Evolutionary conservation across 2,888 invertebrate species (phyloP).

Genomic region (Prosopocoilus inquinatus): DNA sequence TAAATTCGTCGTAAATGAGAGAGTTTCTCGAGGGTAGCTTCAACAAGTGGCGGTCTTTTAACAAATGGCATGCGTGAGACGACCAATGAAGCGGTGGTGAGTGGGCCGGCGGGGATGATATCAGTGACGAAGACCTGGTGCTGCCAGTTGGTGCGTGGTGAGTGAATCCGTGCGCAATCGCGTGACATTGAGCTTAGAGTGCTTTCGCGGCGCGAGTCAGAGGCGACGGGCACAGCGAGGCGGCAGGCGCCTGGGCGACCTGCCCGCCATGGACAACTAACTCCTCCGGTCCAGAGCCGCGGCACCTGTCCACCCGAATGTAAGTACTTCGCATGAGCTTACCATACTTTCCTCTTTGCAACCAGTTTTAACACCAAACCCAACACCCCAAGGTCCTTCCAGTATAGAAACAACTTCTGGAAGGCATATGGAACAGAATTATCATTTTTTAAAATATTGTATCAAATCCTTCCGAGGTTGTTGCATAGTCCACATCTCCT

Average conservation of each 20-base stretch:
- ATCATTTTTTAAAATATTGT: too few relatives aligned
- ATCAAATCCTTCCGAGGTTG: too few relatives aligned
- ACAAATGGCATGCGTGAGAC: conserved; percentile 43
- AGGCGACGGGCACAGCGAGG: conserved; percentile 50
- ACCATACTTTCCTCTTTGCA: neutral
- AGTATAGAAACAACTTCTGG: too few relatives aligned
- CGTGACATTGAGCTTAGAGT: conserved; percentile 25
- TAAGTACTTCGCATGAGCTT: conserved; percentile 35
- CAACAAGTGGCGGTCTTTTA: conserved; percentile 37
- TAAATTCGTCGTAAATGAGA: conserved; percentile 25
- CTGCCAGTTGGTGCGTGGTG: conserved; percentile 43
- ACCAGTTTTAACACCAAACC: too few relatives aligned
- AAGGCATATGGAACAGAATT: too few relatives aligned
- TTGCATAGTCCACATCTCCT: too few relatives aligned
- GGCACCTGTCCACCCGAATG: conserved; percentile 41
- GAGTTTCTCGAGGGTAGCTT: conserved; percentile 10
- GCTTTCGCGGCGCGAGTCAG: conserved; percentile 40
- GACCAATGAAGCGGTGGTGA: conserved; percentile 40
- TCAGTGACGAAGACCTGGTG: conserved; percentile 38
- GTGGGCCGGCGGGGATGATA: conserved; percentile 45
- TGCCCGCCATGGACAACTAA: conserved; percentile 41
- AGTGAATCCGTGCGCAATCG: conserved; percentile 44
- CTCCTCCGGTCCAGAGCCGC: conserved; percentile 41
- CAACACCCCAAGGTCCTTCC: too few relatives aligned
- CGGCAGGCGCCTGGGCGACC: conserved; percentile 46